phyloP scores from a whole-genome alignment of 2,797 vertebrate genomes.

The Scomberomorus guttatus region DNA sequence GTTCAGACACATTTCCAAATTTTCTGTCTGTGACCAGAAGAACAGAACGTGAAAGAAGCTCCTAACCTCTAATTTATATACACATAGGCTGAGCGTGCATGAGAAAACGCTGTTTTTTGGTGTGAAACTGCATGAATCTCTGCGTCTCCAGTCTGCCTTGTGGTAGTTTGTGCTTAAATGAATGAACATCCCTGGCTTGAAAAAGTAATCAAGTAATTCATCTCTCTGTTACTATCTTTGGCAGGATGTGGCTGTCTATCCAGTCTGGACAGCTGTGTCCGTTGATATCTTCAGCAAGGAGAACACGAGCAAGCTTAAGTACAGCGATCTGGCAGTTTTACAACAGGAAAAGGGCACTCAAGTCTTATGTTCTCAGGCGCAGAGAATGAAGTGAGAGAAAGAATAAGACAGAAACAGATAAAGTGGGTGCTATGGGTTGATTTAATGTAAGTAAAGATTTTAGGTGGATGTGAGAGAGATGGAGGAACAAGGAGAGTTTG shows the following conservation, averaged over 20 bases:
- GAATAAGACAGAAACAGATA: constrained; percentile 29
- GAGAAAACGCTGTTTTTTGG: no score
- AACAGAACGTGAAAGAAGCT: constrained; percentile 8
- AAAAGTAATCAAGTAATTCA: constrained; percentile 63
- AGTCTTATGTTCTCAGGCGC: constrained; percentile 66
- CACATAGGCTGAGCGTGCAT: neutral
- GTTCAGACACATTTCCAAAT: constrained; percentile 38
- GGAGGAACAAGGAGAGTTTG: neutral
- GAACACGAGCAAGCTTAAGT: constrained; percentile 55
- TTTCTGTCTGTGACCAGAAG: neutral
- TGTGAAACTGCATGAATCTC: neutral
- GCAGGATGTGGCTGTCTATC: constrained; percentile 65
- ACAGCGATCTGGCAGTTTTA: constrained; percentile 68
- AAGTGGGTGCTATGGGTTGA: constrained; percentile 12
- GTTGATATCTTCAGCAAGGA: constrained; percentile 72
- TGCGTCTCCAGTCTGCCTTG: neutral
- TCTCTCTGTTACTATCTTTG: constrained; percentile 67
- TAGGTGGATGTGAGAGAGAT: neutral
- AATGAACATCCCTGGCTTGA: constrained; percentile 35
- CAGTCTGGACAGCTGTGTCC: constrained; percentile 73
- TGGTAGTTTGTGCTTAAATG: constrained; percentile 24
- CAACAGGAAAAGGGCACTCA: constrained; percentile 72
- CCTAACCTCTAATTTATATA: neutral
- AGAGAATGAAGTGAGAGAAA: constrained; percentile 8
- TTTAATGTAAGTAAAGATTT: constrained; percentile 23